Percentiles rank a stretch among this genome's conserved stretches.
These are phyloP conservation scores for Quadriops clusia DNA, from an alignment of 2,888 invertebrate genomes.

Conservation along the genomic window DNA sequence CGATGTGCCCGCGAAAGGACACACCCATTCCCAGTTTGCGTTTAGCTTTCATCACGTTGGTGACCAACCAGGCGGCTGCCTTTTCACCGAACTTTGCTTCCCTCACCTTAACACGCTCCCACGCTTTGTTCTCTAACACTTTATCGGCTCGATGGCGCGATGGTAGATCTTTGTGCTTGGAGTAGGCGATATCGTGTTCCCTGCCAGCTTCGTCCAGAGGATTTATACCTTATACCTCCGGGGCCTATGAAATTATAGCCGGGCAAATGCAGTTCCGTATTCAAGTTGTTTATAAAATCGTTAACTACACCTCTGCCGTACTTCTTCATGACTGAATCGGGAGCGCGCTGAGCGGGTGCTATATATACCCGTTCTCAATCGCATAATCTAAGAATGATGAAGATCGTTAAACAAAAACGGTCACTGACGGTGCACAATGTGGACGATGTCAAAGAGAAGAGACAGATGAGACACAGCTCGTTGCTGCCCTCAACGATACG, in stretches of 20 bases:
- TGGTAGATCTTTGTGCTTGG: conserved; percentile 25
- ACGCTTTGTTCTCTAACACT: conserved; percentile 24
- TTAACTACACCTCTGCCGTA: conserved; percentile 16
- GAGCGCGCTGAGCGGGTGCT: no score
- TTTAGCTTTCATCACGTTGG: conserved; percentile 26
- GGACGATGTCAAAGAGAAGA: no score
- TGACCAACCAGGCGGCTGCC: conserved; percentile 22
- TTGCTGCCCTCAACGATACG: no score
- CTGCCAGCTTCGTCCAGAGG: conserved; percentile 21
- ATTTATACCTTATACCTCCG: conserved; percentile 20
- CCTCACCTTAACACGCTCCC: conserved; percentile 20
- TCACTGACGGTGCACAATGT: no score
- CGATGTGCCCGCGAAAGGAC: no score
- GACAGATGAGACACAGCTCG: no score
- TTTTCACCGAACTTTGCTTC: conserved; percentile 25
- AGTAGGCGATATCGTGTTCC: conserved; percentile 23
- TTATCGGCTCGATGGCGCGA: conserved; percentile 28
- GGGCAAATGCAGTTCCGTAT: conserved; percentile 19
- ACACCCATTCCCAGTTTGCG: conserved; percentile 22
- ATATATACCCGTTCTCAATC: not conserved
- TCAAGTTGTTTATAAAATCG: conserved; percentile 18
- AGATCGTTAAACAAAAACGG: no score
- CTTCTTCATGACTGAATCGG: no score
- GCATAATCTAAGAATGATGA: not conserved
- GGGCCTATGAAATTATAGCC: no score